Evolutionary conservation across 2,797 vertebrate species (phyloP).

Genomic region (Enteromius paludinosus): DNA sequence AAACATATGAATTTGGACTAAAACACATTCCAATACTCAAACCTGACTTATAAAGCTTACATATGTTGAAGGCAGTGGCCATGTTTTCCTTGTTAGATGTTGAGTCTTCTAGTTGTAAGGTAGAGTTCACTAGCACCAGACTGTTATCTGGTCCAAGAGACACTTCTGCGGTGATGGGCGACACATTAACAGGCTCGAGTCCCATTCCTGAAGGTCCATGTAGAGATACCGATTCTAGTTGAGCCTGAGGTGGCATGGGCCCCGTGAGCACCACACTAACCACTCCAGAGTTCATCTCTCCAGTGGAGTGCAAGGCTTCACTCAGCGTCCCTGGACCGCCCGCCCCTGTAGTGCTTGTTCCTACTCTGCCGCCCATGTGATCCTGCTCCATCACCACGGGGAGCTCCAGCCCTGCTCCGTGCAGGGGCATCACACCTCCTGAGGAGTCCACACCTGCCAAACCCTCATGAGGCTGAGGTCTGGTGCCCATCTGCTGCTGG

Average conservation of each 20-base stretch:
- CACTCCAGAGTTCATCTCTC: conserved; percentile 87
- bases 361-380: conserved; percentile 85
- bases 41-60: conserved; percentile 68
- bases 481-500: conserved; percentile 80
- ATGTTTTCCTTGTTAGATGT: conserved; percentile 96
- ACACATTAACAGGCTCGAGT: conserved; percentile 91
- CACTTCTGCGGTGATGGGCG: conserved; percentile 92
- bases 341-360: conserved; percentile 58
- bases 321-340: conserved; percentile 70
- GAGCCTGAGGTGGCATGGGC: conserved; percentile 82
- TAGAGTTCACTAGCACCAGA: conserved; percentile 91
- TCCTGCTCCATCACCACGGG: conserved; percentile 94
- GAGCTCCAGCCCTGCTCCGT: conserved; percentile 88
- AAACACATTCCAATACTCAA: neutral
- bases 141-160: conserved; percentile 91
- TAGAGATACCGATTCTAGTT: conserved; percentile 88
- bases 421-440: conserved; percentile 86
- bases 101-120: conserved; percentile 92
- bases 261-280: conserved; percentile 94
- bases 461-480: conserved; percentile 85
- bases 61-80: conserved; percentile 91
- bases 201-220: conserved; percentile 92
- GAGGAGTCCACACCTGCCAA: conserved; percentile 86
- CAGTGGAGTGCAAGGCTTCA: conserved; percentile 78
- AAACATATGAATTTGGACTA: neutral